Evolutionary conservation across 2,113 vertebrate species (phyloP), one percentile per base, ranked within the genome.

Genomic region (Phasianus colchicus): DNA sequence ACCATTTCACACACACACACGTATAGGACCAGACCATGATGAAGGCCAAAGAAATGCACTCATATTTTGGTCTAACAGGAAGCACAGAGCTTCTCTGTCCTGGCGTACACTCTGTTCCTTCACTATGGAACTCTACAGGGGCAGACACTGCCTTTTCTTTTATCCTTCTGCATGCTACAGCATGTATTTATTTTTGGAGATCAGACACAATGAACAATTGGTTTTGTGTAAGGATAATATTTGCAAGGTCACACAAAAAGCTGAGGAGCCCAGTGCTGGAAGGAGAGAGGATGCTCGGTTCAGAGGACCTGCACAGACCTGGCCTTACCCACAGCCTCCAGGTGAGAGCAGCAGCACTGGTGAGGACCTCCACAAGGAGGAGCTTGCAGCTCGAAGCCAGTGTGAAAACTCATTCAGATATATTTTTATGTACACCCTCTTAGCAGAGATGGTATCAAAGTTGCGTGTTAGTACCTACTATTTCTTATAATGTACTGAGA

Each of bases 141-240:
- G 30, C 48, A 69, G 58, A 10, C 9, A 3, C 64, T 54, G 10
- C 54, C 30, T 88, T 69, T 81, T 43, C 42, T 81, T 36, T 88
- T 43, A 67, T 75, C 47, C 10, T 36, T 32, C 32, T 4, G 4
- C 52, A 5, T 6, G 54, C 40, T 2, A 19, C 65, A 71, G 24
- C 36, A 9, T 15, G 32, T 3, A 58, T 60, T 94, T 88, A 60
- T 55, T 92, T 93, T 57, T 92, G 77, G 86, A 81, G 61, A 66
- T 8, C 1, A 1, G 20, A 32, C 45, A 4, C 67, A 83, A 25
- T 17, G 47, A 55, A 42, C 64, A 38, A 34, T 19, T 30, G 58
- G 61, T 72, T 79, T 52, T 82, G 77, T 47, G 7, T 50, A 22
- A 25, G 57, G 70, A 38, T 6, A 78, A 13, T 3, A 74, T 52